Base-by-base conservation (phyloP, 2,888 invertebrate species). In the Troides oblongomaculatus region DNA sequence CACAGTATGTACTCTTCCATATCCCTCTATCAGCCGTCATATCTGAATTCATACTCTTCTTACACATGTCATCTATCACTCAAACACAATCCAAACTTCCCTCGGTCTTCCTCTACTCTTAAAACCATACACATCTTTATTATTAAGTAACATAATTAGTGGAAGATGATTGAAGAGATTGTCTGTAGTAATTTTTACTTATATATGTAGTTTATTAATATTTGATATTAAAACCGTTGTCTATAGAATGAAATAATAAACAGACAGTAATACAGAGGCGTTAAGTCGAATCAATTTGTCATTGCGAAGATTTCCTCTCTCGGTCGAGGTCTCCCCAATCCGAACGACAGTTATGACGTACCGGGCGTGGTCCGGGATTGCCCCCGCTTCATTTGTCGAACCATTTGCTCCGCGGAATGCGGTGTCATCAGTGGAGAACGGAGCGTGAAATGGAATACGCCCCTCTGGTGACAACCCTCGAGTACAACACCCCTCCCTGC, bases 361-460 rank as follows among this genome's bases (percentile, higher is more conserved):
- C 78, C 78, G 89, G 92, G 92, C 92, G 92, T 89, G 90, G 46
- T 80, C 86, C 82, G 80, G 84, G 85, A 79, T 80, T 83, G 87
- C 86, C 84, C 87, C 87, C 88, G 79, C 81, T 92, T 89, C 91
- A 91, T 92, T 92, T 91, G 90, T 85, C 91, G 92, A 90, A 82
- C 92, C 92, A 92, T 92, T 92, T 92, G 90, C 84, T 83, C 81
- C 77, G 74, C 77, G 92, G 92, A 90, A 92, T 92, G 92, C 90
- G 85, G 88, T 89, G 92, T 92, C 92, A 92, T 92, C 92, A 92
- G 88, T 77, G 84, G 75, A 77, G 87, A 91, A 85, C 88, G 88
- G 88, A 90, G 87, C 92, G 92, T 92, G 90, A 87, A 92, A 92
- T 92, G 88, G 92, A 92, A 92, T 86, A 92, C 92, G 92, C 92